Evolutionary conservation across 2,113 vertebrate genomes (phyloP), one percentile per base, ranked within the genome.

Genomic region (Equus quagga): DNA sequence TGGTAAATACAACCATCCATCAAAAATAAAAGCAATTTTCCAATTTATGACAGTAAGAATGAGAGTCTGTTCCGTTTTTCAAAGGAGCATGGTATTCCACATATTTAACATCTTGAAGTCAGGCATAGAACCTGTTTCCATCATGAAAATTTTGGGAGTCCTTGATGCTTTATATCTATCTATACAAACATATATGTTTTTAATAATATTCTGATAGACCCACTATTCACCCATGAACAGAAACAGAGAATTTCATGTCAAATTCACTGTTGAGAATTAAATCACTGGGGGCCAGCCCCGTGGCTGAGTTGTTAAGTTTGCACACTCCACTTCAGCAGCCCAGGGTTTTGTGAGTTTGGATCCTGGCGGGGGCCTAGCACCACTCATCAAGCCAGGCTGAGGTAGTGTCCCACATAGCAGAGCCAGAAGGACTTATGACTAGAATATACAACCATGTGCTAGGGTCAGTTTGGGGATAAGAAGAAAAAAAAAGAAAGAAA

Each of bases 1-100:
- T 96, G 23, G 69, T 76, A 96, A 93, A 6, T 8, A 46, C 33
- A 65, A 62, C 19, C 41, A 80, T 97, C 41, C n/a, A 89, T 79
- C 23, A 75, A 78, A 94, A 97, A 60, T 67, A 93, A 97, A 97
- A 95, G 9, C 6, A 41, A n/a, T 97, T 97, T 98, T 94, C 90
- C 84, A 49, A n/a, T 31, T 33, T 70, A 89, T 15, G 0, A 36
- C 44, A 73, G 58, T 93, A 83, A 85, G 58, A 97, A 79, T 90
- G 84, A 86, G 36, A 89, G 24, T 93, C 14, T 95, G 82, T 94
- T 91, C 56, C 26, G 21, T 95, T 97, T 88, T 54, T 82, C 56
- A 65, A 92, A 98, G 89, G 65, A 96, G 26, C 78, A 54, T 1
- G 19, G 28, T 49, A 17, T 86, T 85, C 17, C 79, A 94, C 83